phyloP scores from a whole-genome alignment of 2,888 invertebrate species.

The Acleris laterana region DNA sequence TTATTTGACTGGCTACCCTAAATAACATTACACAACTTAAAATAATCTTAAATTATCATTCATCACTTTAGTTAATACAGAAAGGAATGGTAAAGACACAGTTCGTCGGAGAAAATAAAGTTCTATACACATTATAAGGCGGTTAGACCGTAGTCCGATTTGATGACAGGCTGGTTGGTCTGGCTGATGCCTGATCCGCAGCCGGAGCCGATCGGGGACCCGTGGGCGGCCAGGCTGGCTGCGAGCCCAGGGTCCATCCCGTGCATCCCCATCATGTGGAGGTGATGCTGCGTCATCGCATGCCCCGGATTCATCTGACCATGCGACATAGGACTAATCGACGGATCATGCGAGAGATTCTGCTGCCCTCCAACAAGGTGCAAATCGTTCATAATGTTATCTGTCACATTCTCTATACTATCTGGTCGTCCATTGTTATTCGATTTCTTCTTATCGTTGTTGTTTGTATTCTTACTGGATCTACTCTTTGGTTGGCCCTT shows the following conservation, averaged over 20 bases:
- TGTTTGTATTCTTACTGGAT: constrained; percentile 85
- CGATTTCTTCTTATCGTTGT: constrained; percentile 82
- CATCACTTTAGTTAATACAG: constrained; percentile 78
- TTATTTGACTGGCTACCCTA: constrained; percentile 75
- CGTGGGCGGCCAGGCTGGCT: constrained; percentile 78
- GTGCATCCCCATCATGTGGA: constrained; percentile 80
- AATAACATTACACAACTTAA: constrained; percentile 74
- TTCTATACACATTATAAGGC: constrained; percentile 85
- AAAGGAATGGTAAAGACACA: constrained; percentile 80
- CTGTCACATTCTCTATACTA: constrained; percentile 87
- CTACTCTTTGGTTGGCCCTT: constrained; percentile 87
- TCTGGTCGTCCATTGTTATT: constrained; percentile 84
- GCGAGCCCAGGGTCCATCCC: constrained; percentile 80
- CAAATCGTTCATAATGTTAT: constrained; percentile 85
- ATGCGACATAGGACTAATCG: constrained; percentile 81
- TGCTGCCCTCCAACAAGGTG: constrained; percentile 83
- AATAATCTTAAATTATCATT: constrained; percentile 64
- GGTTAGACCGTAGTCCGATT: constrained; percentile 95
- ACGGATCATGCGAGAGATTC: constrained; percentile 75
- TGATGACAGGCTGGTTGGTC: constrained; percentile 86
- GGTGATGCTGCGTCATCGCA: constrained; percentile 81
- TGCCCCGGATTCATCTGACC: constrained; percentile 80
- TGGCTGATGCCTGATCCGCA: constrained; percentile 75
- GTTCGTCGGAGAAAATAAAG: constrained; percentile 78
- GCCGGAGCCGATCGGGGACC: constrained; percentile 82